A percentile compares a stretch with the other conserved stretches of the same genome.
Conservation (phyloP, 2,797 vertebrate species). For the Poeciliopsis infans region DNA sequence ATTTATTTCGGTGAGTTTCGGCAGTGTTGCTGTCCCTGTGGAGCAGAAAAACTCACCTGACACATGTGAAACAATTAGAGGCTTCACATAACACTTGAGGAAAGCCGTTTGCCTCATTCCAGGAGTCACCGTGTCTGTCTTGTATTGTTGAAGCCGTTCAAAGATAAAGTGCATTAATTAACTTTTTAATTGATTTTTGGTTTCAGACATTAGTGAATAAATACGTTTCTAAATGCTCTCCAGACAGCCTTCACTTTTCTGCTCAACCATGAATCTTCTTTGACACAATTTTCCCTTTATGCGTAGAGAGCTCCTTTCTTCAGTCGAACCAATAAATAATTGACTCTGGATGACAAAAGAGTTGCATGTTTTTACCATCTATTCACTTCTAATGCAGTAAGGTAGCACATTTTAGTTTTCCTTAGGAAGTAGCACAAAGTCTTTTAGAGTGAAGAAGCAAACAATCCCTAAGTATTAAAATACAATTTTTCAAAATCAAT, state of each 20-base stretch:
- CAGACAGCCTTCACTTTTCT: slow-evolving; percentile 25
- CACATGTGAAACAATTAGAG: slow-evolving; percentile 60
- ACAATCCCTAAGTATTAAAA: not conserved
- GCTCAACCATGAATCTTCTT: slow-evolving; percentile 49
- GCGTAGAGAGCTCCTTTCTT: slow-evolving; percentile 33
- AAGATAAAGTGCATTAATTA: slow-evolving; percentile 50
- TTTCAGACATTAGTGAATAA: slow-evolving; percentile 52
- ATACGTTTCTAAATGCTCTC: slow-evolving; percentile 46
- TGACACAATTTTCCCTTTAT: slow-evolving; percentile 44
- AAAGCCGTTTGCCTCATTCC: slow-evolving; percentile 25
- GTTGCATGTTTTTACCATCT: not conserved
- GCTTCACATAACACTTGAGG: slow-evolving; percentile 43
- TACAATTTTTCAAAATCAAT: not conserved
- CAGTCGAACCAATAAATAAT: slow-evolving; percentile 43
- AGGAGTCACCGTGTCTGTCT: slow-evolving; percentile 10
- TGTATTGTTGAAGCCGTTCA: slow-evolving; percentile 26
- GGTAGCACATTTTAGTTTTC: not conserved
- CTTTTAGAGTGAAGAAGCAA: not conserved
- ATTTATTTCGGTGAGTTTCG: slow-evolving; percentile 52
- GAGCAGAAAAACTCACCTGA: slow-evolving; percentile 39
- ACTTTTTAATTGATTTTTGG: slow-evolving; percentile 58
- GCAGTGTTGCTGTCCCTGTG: slow-evolving; percentile 39
- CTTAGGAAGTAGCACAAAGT: not conserved
- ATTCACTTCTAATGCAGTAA: not conserved
- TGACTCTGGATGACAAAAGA: slow-evolving; percentile 11